phyloP scores from a whole-genome alignment of 1,140 invertebrate species.

The Cyclina sinensis region DNA sequence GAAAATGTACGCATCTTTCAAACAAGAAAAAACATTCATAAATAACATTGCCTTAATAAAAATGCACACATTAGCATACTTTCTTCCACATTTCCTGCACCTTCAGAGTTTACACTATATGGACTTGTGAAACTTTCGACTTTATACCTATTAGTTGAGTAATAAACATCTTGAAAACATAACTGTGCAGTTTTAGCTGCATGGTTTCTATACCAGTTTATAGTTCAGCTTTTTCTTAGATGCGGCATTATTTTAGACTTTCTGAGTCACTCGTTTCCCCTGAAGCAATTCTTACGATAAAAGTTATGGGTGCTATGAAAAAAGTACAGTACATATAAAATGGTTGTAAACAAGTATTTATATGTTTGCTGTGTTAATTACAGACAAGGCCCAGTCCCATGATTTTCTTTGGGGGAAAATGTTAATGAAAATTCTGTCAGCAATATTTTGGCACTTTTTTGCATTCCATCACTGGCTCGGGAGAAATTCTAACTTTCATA shows the following conservation, averaged over 20 bases:
- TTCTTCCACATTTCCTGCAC: too few species aligned
- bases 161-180: conserved; percentile 12
- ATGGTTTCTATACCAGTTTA: neutral
- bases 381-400: neutral
- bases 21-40: too few species aligned
- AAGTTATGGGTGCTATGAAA: conserved; percentile 6
- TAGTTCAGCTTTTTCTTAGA: neutral
- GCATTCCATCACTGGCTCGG: too few species aligned
- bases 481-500: too few species aligned
- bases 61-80: too few species aligned
- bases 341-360: neutral
- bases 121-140: neutral
- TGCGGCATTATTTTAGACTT: neutral
- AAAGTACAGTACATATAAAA: neutral
- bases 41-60: too few species aligned
- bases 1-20: too few species aligned
- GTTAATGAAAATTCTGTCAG: too few species aligned
- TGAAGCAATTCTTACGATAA: neutral
- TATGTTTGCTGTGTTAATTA: neutral
- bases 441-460: too few species aligned
- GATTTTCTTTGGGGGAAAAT: too few species aligned
- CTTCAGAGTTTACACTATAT: too few species aligned
- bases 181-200: neutral
- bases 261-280: neutral
- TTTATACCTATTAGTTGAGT: neutral